Percentiles rank a stretch among this genome's conserved stretches.
These are phyloP conservation scores for Nicator chloris DNA, from an alignment of 2,113 vertebrate species.

Conservation along the genomic window DNA sequence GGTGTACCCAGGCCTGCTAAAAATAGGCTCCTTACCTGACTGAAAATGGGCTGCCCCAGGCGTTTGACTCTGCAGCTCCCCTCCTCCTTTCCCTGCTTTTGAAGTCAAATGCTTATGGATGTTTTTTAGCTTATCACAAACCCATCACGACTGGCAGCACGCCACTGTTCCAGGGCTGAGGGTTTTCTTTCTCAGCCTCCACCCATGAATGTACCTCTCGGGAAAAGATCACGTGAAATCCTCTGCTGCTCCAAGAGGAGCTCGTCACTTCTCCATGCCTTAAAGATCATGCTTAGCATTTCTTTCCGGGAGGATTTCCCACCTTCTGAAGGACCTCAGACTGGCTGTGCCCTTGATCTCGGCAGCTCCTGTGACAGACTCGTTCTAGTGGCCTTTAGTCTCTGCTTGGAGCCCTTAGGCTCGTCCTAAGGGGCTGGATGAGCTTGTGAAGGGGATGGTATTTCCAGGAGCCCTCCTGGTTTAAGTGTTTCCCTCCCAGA, in stretches of 20 bases:
- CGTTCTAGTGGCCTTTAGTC: background rate
- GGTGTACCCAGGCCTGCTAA: slow-evolving; percentile 10
- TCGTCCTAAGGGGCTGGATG: background rate
- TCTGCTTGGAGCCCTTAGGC: background rate
- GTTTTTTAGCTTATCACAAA: slow-evolving; percentile 34
- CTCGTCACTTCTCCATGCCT: background rate
- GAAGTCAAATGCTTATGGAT: slow-evolving; percentile 40
- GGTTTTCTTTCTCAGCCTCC: slow-evolving; percentile 60
- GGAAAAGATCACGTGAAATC: background rate
- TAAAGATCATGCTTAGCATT: background rate
- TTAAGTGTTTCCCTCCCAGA: background rate
- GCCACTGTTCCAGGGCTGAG: slow-evolving; percentile 19
- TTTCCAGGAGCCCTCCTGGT: background rate
- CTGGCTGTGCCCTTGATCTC: slow-evolving; percentile 23
- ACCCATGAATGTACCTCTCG: background rate
- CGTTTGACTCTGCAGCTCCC: background rate
- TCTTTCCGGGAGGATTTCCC: background rate
- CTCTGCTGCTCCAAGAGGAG: background rate
- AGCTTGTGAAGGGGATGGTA: background rate
- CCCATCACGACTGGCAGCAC: slow-evolving; percentile 1
- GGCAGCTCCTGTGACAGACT: background rate
- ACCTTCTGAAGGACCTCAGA: slow-evolving; percentile 15
- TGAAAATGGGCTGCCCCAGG: slow-evolving; percentile 46
- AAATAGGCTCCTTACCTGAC: slow-evolving; percentile 7
- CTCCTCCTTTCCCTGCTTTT: slow-evolving; percentile 48